Evolutionary conservation across 1,140 invertebrate genomes (phyloP).

Genomic region (Oryzaephilus surinamensis): DNA sequence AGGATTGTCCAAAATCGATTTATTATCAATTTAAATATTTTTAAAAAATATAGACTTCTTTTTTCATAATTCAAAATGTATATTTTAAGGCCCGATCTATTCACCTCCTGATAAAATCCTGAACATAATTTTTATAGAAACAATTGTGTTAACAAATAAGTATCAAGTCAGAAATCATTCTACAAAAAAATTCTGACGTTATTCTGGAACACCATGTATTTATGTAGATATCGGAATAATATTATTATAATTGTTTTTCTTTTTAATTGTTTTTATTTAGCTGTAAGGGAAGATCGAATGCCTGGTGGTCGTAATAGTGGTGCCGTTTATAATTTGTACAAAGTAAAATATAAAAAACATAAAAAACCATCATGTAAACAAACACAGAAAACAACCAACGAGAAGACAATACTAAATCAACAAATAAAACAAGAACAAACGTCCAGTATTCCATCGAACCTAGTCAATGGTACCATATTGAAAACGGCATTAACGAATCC

Average conservation of each 20-base stretch:
- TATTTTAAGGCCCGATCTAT: too few species aligned
- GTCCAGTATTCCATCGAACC: slow-evolving; percentile 49
- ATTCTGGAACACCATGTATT: too few species aligned
- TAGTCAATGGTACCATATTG: slow-evolving; percentile 83
- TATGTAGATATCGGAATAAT: too few species aligned
- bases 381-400: slow-evolving; percentile 38
- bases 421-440: slow-evolving; percentile 33
- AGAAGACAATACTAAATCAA: slow-evolving; percentile 39
- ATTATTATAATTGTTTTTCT: not conserved
- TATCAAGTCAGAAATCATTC: too few species aligned
- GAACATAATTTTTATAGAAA: too few species aligned
- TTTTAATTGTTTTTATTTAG: slow-evolving; percentile 46
- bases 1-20: too few species aligned
- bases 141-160: too few species aligned
- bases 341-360: slow-evolving; percentile 98
- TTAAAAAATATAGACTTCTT: too few species aligned
- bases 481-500: slow-evolving; percentile 90
- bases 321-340: slow-evolving; percentile 97
- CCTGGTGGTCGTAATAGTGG: slow-evolving; percentile 97
- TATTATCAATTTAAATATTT: too few species aligned
- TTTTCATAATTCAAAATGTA: too few species aligned
- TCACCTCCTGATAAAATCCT: too few species aligned
- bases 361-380: slow-evolving; percentile 64
- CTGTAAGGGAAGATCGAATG: slow-evolving; percentile 97
- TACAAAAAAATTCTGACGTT: too few species aligned